Evolutionary conservation across 1,140 invertebrate genomes (phyloP).

Genomic region (Muscidifurax raptorellus): DNA sequence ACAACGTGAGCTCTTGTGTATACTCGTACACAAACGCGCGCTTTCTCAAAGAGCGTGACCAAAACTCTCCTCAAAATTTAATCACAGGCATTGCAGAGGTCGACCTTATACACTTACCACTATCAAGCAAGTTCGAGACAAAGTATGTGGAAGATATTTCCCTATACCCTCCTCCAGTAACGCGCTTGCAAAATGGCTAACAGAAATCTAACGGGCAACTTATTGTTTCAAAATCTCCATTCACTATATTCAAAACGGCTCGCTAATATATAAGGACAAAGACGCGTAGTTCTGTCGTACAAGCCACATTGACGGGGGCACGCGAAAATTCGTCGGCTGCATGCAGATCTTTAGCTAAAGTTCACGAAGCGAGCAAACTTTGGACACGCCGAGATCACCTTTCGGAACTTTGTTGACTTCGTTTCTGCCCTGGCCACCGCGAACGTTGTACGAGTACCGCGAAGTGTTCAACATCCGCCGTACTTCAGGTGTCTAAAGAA

Average conservation of each 20-base stretch:
- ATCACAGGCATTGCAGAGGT: slow-evolving; percentile 30
- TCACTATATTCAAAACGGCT: not conserved
- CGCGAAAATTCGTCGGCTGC: not conserved
- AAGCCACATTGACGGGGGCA: not conserved
- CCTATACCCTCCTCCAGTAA: not conserved
- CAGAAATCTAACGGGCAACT: not conserved
- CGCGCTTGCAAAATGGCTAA: not conserved
- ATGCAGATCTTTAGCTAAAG: slow-evolving; percentile 36
- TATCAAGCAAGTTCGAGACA: slow-evolving; percentile 2
- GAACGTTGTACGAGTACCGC: not conserved
- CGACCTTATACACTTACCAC: not conserved
- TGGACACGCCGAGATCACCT: slow-evolving; percentile 40
- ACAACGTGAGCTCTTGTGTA: not conserved
- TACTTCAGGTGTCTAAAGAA: no score
- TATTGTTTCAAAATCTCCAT: not conserved
- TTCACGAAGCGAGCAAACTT: slow-evolving; percentile 43
- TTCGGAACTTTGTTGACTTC: slow-evolving; percentile 17
- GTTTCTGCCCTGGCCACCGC: not conserved
- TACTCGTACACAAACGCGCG: no score
- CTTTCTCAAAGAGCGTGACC: not conserved
- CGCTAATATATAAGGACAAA: not conserved
- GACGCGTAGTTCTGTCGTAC: not conserved
- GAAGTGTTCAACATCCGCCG: not conserved
- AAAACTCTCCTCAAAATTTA: slow-evolving; percentile 50
- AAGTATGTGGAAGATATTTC: slow-evolving; percentile 32